phyloP scores from a whole-genome alignment of 2,888 invertebrate species.

The Tenthredo amoena region DNA sequence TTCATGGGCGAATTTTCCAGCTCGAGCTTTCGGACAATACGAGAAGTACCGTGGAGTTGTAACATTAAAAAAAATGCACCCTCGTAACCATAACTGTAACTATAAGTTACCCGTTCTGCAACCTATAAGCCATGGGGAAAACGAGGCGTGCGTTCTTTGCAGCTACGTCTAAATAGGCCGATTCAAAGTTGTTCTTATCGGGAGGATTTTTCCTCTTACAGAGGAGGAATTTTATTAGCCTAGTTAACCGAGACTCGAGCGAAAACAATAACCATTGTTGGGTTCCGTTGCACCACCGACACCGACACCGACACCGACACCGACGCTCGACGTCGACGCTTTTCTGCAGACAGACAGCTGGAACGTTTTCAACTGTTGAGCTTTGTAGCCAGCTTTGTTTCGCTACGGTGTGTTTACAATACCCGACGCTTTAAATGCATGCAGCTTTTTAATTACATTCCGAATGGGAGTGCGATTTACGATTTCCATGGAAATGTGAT shows the following conservation, averaged over 20 bases:
- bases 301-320: background rate
- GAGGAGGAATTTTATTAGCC: slow-evolving; percentile 63
- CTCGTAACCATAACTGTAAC: slow-evolving; percentile 40
- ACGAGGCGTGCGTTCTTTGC: background rate
- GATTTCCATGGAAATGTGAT: slow-evolving; percentile 70
- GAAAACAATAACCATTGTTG: slow-evolving; percentile 69
- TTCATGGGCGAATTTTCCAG: background rate
- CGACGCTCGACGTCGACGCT: background rate
- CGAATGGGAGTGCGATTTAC: slow-evolving; percentile 64
- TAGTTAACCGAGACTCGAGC: slow-evolving; percentile 60
- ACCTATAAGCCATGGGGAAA: slow-evolving; percentile 15
- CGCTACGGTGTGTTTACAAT: slow-evolving; percentile 46
- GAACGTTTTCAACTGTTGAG: slow-evolving; percentile 45
- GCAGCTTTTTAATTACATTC: slow-evolving; percentile 68
- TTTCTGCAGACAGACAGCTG: background rate
- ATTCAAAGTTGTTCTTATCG: slow-evolving; percentile 51
- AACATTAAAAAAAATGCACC: slow-evolving; percentile 41
- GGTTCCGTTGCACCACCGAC: slow-evolving; percentile 58
- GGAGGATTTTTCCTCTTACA: background rate
- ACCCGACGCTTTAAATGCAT: slow-evolving; percentile 61
- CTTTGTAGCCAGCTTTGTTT: slow-evolving; percentile 22
- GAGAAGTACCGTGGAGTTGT: slow-evolving; percentile 10
- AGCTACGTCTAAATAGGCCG: slow-evolving; percentile 43
- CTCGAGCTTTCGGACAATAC: background rate
- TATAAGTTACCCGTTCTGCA: slow-evolving; percentile 9